Base-by-base conservation (phyloP, 2,797 vertebrate genomes). In the Sparidentex hasta region DNA sequence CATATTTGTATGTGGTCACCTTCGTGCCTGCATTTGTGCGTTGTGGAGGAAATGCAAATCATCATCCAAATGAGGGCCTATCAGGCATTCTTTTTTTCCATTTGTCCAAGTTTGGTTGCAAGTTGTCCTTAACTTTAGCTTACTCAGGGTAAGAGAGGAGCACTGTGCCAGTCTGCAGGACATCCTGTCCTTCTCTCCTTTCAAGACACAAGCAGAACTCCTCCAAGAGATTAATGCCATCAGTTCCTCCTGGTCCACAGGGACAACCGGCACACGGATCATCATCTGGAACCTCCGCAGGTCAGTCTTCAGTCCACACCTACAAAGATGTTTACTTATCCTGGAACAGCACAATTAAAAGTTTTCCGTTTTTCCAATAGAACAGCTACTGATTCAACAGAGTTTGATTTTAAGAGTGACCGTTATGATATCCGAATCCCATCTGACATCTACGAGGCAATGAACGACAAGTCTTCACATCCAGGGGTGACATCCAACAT, bases 241-340 rank as follows among this genome's bases (percentile, higher is more conserved):
- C 74, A 77, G 12, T 9, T 58, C 85, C 4, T 41, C 71, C 8
- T 68, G 29, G 3, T 83, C 74, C 23, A 84, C 84, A 0, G 85
- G 81, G 0, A 94, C 93, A 78, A 97, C 95, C 16, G 98, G 98
- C 86, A 98, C 98, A 13, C 94, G 96, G 77, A 97, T 99, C 87
- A 98, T 99, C 80, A 97, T 99, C 82, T 99, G 98, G 98, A 99
- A 97, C 76, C 95, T 99, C 29, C 95, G 96, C 90, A 96, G 94
- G 97, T 99, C n/a, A 56, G 70, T 74, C 27, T 69, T 12, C 52
- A 21, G 5, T 47, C 33, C 29, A 48, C 25, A 29, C 12, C 17
- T 11, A 47, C n/a, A 43, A 38, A 58, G 11, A n/a, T 23, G 17
- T 9, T 69, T 21, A 11, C 23, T 38, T 54, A 6, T 27, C n/a